Percentiles rank a stretch among this genome's conserved stretches.
phyloP scores from a whole-genome alignment of 1,140 invertebrate genomes.

The Hydropsyche tenuis region DNA sequence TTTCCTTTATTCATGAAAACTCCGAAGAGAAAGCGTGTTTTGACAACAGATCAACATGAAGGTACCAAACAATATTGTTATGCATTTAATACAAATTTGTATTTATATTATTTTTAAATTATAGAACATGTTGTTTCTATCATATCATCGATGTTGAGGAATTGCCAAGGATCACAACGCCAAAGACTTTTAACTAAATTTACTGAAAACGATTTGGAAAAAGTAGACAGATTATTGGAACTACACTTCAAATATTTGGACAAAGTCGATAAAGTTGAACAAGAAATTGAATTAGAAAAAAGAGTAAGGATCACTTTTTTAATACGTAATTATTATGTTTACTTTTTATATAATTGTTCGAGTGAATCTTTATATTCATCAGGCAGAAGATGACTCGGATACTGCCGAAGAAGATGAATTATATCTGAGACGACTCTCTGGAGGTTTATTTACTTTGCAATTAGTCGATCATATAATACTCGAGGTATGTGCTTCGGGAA shows the following conservation, averaged over 20 bases:
- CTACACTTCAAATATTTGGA: conserved; percentile 97
- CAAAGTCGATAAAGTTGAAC: conserved; percentile 89
- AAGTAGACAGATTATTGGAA: conserved; percentile 95
- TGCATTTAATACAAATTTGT: conserved; percentile 12
- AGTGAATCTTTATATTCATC: conserved; percentile 24
- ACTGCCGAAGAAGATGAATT: conserved; percentile 68
- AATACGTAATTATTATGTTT: background rate
- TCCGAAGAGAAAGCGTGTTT: conserved; percentile 85
- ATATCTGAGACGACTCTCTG: conserved; percentile 88
- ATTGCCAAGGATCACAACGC: conserved; percentile 88
- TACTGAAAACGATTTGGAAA: conserved; percentile 98
- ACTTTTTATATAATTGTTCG: conserved; percentile 36
- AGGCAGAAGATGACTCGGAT: conserved; percentile 54
- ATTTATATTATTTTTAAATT: conserved; percentile 50
- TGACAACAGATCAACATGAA: conserved; percentile 91
- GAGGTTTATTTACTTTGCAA: conserved; percentile 95
- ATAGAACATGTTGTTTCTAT: conserved; percentile 94
- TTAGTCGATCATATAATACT: conserved; percentile 95
- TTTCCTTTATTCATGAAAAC: conserved; percentile 99
- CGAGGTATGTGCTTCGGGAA: conserved; percentile 80
- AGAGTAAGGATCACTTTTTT: conserved; percentile 52
- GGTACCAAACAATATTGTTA: conserved; percentile 60
- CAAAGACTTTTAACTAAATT: conserved; percentile 95
- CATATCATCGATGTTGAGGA: conserved; percentile 89
- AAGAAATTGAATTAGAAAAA: conserved; percentile 71